Evolutionary conservation across 1,140 invertebrate species (phyloP).

Genomic region (Euura saliciscinereae): DNA sequence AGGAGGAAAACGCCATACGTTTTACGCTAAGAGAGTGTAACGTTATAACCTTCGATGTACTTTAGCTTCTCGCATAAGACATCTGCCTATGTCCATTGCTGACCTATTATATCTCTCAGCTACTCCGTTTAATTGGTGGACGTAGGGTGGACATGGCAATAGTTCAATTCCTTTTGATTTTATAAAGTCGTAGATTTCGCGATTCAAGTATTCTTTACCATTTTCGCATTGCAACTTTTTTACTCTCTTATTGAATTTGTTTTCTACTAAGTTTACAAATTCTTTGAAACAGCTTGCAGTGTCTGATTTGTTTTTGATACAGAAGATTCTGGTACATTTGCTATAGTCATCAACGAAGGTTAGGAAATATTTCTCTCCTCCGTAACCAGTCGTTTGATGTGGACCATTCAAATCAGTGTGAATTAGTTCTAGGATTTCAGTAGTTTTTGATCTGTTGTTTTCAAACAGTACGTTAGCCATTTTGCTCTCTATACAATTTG

Average conservation of each 20-base stretch:
- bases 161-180: conserved; percentile 12
- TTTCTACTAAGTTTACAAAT: conserved; percentile 35
- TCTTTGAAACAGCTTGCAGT: conserved; percentile 30
- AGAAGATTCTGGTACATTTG: conserved; percentile 42
- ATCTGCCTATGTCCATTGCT: background rate
- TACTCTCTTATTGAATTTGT: conserved; percentile 35
- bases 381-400: conserved; percentile 39
- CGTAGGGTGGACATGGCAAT: background rate
- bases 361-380: conserved; percentile 36
- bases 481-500: conserved; percentile 32
- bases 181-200: conserved; percentile 24
- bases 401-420: conserved; percentile 50
- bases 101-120: background rate
- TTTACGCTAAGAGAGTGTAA: too few relatives aligned
- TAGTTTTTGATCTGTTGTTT: conserved; percentile 44
- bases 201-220: conserved; percentile 48
- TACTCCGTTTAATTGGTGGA: background rate
- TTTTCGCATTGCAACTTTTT: conserved; percentile 49
- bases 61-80: background rate
- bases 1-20: too few relatives aligned
- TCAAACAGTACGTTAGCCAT: conserved; percentile 50
- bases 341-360: conserved; percentile 44
- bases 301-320: conserved; percentile 45
- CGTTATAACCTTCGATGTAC: too few relatives aligned
- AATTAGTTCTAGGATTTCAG: conserved; percentile 42